Evolutionary conservation across 1,140 invertebrate species (phyloP).

Genomic region (Lordiphosa stackelbergi): DNA sequence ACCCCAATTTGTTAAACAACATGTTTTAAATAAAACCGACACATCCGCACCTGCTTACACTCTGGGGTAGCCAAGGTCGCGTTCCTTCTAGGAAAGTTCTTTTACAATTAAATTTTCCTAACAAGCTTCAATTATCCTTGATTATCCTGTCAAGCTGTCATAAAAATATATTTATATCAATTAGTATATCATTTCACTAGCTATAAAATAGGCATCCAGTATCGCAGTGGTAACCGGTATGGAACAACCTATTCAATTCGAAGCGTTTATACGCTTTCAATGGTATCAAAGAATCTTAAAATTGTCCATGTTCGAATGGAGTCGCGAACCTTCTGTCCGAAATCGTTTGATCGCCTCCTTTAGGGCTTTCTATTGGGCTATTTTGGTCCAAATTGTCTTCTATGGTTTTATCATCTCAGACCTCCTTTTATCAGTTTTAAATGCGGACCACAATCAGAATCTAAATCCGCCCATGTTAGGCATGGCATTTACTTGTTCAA

Average conservation of each 20-base stretch:
- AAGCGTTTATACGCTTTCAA: slow-evolving; percentile 22
- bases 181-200: too few relatives aligned
- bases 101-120: too few relatives aligned
- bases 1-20: too few relatives aligned
- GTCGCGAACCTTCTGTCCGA: slow-evolving; percentile 2
- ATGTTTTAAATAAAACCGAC: too few relatives aligned
- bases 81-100: too few relatives aligned
- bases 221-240: too few relatives aligned
- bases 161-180: too few relatives aligned
- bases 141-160: too few relatives aligned
- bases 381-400: slow-evolving; percentile 3
- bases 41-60: too few relatives aligned
- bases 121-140: too few relatives aligned
- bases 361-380: not conserved
- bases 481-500: slow-evolving; percentile 33
- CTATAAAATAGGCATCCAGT: too few relatives aligned
- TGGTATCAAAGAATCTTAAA: not conserved
- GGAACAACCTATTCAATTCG: slow-evolving; percentile 8
- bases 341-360: slow-evolving; percentile 14
- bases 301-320: slow-evolving; percentile 21
- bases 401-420: slow-evolving; percentile 10
- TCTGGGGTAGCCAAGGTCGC: too few relatives aligned
- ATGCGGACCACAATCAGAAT: not conserved
- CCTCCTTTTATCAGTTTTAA: not conserved
- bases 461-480: slow-evolving; percentile 29